Evolutionary conservation across 1,140 invertebrate species (phyloP).

Genomic region (Portunus trituberculatus): DNA sequence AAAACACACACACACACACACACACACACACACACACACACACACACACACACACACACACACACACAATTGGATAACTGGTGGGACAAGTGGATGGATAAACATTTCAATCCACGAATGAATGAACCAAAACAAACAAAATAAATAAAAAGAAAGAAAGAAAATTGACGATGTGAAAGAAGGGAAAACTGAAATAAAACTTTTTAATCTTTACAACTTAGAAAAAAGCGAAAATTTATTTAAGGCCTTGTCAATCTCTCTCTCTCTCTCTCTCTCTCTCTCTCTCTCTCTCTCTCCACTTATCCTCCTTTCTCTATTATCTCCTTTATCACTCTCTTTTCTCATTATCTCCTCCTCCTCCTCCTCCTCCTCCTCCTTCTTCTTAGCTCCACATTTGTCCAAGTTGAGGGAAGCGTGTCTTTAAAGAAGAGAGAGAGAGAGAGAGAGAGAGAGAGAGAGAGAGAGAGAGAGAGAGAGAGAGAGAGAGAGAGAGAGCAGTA

Average conservation of each 20-base stretch:
- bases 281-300: background rate
- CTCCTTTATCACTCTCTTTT: background rate
- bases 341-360: background rate
- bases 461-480: conserved; percentile 48
- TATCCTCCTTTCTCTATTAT: background rate
- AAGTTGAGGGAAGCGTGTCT: background rate
- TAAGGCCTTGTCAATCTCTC: background rate
- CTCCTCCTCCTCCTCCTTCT: conserved; percentile 17
- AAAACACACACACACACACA: background rate
- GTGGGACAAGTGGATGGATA: too few relatives aligned
- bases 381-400: background rate
- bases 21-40: background rate
- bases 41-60: background rate
- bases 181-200: background rate
- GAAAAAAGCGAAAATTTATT: too few relatives aligned
- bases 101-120: too few relatives aligned
- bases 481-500: conserved; percentile 23
- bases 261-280: conserved; percentile 29
- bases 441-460: conserved; percentile 15
- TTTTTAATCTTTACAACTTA: too few relatives aligned
- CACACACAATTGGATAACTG: too few relatives aligned
- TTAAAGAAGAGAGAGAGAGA: conserved; percentile 20
- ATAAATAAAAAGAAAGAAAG: background rate
- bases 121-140: conserved; percentile 17
- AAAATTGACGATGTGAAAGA: background rate